A percentile compares a stretch with the other conserved stretches of the same genome.
These are phyloP conservation scores for Epirrhoe tristata DNA, from an alignment of 2,888 invertebrate species.

Conservation along the genomic window DNA sequence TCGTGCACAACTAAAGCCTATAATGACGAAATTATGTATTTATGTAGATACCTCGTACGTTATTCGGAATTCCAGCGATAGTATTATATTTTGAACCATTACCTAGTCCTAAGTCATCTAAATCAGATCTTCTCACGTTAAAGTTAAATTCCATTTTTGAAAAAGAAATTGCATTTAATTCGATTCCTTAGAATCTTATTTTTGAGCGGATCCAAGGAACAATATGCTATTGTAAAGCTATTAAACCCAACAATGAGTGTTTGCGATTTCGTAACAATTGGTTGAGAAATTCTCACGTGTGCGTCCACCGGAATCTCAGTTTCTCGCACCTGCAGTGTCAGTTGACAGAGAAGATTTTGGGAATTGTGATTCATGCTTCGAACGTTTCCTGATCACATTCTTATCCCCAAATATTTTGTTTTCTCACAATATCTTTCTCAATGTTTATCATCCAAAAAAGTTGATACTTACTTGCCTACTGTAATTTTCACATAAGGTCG, in stretches of 20 bases:
- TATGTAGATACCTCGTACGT: too few relatives aligned
- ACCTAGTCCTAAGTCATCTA: neutral
- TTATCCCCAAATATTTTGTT: neutral
- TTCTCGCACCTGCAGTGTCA: slow-evolving; percentile 58
- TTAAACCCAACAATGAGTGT: slow-evolving; percentile 74
- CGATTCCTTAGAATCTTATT: slow-evolving; percentile 46
- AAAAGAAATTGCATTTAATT: slow-evolving; percentile 31
- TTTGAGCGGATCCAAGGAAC: slow-evolving; percentile 60
- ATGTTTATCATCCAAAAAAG: too few relatives aligned
- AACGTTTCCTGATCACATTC: slow-evolving; percentile 4
- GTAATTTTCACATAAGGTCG: too few relatives aligned
- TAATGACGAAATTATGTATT: neutral
- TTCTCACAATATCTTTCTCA: too few relatives aligned
- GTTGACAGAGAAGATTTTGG: slow-evolving; percentile 34
- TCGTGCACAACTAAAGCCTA: neutral
- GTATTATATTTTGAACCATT: too few relatives aligned
- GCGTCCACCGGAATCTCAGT: slow-evolving; percentile 51
- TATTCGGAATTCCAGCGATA: too few relatives aligned
- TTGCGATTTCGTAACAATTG: slow-evolving; percentile 75
- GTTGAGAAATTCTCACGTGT: slow-evolving; percentile 75
- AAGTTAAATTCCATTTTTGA: neutral
- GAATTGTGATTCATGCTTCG: slow-evolving; percentile 24
- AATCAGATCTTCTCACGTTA: neutral
- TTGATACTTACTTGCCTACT: too few relatives aligned
- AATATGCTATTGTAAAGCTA: slow-evolving; percentile 70